Evolutionary conservation across 2,888 invertebrate species (phyloP).

Genomic region (Rotaria sp.): DNA sequence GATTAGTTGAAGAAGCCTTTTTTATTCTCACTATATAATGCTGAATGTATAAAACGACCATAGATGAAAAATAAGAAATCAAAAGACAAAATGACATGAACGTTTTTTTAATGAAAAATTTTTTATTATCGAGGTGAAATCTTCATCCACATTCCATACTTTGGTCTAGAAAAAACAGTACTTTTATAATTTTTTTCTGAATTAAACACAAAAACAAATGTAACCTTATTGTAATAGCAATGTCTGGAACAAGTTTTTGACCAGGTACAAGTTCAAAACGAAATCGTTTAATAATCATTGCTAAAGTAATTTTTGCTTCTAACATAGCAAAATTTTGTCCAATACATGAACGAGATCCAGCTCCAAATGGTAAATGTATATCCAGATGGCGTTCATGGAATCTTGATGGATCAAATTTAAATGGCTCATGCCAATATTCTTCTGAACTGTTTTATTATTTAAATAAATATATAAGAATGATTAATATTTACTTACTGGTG

Average conservation of each 20-base stretch:
- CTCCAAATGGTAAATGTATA: neutral
- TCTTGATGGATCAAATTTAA: constrained; percentile 24
- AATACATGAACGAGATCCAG: neutral
- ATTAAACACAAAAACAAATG: neutral
- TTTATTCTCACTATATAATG: neutral
- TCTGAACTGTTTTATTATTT: neutral
- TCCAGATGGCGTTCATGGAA: neutral
- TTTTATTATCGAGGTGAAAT: neutral
- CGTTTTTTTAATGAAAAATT: too few species aligned
- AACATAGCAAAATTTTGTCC: too few species aligned
- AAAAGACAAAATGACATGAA: too few species aligned
- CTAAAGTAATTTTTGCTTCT: too few species aligned
- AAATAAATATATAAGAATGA: neutral
- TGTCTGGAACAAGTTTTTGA: neutral
- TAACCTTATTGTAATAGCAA: neutral
- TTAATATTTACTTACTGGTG: neutral
- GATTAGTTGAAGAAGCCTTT: neutral
- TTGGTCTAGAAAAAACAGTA: neutral
- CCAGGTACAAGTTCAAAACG: too few species aligned
- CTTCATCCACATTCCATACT: too few species aligned
- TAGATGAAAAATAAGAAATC: too few species aligned
- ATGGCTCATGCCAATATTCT: constrained; percentile 19
- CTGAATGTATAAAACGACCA: neutral
- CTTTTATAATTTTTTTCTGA: neutral
- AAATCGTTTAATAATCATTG: too few species aligned